Conservation (phyloP, 2,113 vertebrate genomes). For the Strix aluco region DNA sequence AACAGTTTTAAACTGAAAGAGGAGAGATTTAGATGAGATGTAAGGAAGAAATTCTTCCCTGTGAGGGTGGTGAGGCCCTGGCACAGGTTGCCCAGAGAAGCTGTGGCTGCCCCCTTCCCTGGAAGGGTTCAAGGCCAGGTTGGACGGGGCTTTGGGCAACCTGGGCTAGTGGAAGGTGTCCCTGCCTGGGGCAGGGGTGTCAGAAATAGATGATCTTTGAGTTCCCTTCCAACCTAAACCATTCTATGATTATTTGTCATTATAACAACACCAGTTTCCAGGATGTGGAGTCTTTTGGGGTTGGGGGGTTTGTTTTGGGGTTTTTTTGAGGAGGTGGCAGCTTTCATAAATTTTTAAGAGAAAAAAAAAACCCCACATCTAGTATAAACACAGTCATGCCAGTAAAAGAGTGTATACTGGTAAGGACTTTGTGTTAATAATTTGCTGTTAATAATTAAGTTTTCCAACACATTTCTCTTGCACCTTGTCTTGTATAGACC, state of each 20-base stretch:
- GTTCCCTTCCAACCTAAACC: no score
- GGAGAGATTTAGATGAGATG: no score
- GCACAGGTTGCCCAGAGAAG: no score
- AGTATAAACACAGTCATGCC: neutral
- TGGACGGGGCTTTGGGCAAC: no score
- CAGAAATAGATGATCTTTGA: no score
- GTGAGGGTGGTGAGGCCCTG: no score
- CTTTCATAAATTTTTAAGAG: neutral
- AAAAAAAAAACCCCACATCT: rapidly evolving
- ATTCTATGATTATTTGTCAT: neutral
- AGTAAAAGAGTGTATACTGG: neutral
- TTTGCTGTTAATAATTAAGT: neutral
- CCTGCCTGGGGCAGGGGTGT: no score
- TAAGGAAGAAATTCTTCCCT: no score
- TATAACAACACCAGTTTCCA: neutral
- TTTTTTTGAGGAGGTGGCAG: neutral
- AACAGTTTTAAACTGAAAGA: no score
- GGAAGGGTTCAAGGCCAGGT: no score
- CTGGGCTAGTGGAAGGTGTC: no score
- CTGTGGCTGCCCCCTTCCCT: no score
- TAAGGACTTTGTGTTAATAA: neutral
- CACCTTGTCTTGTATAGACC: neutral
- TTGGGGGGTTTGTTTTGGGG: neutral
- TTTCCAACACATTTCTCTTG: neutral
- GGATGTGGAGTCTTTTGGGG: neutral